phyloP scores from a whole-genome alignment of 2,113 vertebrate species.

The Ariopsis seemanni region DNA sequence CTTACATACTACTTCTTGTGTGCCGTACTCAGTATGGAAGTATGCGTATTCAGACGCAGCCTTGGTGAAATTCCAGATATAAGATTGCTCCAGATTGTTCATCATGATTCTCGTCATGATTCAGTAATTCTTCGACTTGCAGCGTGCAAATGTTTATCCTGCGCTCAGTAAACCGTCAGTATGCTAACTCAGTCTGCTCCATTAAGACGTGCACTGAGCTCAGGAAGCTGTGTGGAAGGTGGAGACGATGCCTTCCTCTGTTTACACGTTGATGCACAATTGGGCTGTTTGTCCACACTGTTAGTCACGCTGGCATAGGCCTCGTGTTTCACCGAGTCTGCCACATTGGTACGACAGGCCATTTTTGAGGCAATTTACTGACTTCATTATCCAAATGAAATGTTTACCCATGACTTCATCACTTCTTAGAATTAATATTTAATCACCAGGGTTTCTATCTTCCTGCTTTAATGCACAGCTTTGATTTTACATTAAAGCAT shows the following conservation, averaged over 20 bases:
- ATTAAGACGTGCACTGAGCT: conserved; percentile 16
- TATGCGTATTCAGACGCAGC: too few relatives aligned
- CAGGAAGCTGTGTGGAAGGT: background rate
- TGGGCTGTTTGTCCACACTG: conserved; percentile 17
- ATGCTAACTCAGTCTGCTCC: conserved; percentile 24
- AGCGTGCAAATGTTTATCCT: background rate
- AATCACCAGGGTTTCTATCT: conserved; percentile 18
- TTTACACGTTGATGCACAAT: conserved; percentile 22
- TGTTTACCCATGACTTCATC: conserved; percentile 18
- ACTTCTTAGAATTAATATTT: conserved; percentile 31
- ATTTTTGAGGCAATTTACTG: conserved; percentile 13
- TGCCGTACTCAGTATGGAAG: too few relatives aligned
- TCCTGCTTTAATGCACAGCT: background rate
- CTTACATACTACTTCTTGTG: too few relatives aligned
- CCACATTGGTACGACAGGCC: background rate
- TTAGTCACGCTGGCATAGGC: conserved; percentile 30
- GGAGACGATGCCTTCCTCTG: background rate
- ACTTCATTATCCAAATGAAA: conserved; percentile 25
- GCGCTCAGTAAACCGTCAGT: background rate
- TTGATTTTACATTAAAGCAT: background rate
- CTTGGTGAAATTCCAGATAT: too few relatives aligned
- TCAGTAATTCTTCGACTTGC: background rate
- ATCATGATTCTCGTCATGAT: background rate
- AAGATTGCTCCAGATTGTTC: background rate
- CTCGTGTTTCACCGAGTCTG: conserved; percentile 11